Base-by-base conservation (phyloP, 2,888 invertebrate genomes). In the Tetranychus piercei region DNA sequence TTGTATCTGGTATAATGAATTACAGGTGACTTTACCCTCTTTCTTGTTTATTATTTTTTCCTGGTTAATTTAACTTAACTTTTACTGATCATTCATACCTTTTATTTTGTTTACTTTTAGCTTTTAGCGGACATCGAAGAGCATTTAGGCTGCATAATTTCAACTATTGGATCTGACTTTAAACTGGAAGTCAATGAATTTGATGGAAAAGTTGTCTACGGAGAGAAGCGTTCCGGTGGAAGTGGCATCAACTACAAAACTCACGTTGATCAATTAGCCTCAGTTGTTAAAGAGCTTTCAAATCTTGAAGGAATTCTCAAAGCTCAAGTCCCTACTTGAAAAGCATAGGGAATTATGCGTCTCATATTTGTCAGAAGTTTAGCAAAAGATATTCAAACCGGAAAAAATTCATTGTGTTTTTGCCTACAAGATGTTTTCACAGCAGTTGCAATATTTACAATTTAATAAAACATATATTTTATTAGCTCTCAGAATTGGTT, bases 1-100 rank as follows among this genome's bases (percentile, higher is more conserved):
- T 83, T 95, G 96, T 82, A 89, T 93, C 81, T 99, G 99, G 99
- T 99, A 95, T 82, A 93, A 96, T 80, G 99, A 99, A 82, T 89
- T 88, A 9, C 90, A 90, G 86, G 94, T 93, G 84, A 81, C 1
- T 20, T 70, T 70, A 22, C 22, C 23, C 23, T 22, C 34, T 34
- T 34, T 34, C 3, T 34, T 34, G 34, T 5, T 65, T 18, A 65
- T 65, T 65, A 18, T 65, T 3, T 71, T 76, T 70, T 22, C 65
- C 8, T 8, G 43, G 34, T 75, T 6, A 34, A 34, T 34, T 34
- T 34, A 34, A 86, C 83, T 81, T 88, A n/a, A 64, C 34, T 65
- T 55, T 79, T 70, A 73, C 44, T 8, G 22, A 34, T 15, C 0
- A 20, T 18, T 73, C 20, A 20, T 74, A 65, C 22, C 55, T 73